Evolutionary conservation across 1,140 invertebrate genomes (phyloP), one percentile per base, ranked within the genome.

Genomic region (Brachionus plicatilis): DNA sequence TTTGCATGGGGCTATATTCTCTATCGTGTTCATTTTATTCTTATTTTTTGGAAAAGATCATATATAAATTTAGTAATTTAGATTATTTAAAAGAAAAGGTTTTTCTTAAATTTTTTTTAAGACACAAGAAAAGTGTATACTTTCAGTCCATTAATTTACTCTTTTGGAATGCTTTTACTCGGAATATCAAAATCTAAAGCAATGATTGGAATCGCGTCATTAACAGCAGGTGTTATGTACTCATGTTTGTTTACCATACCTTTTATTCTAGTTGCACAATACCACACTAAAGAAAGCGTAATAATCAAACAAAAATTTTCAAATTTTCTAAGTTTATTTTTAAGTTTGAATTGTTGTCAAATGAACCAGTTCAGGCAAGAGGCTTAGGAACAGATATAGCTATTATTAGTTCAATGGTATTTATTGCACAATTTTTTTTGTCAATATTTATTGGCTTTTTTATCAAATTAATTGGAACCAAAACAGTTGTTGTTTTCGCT

Each of bases 161-260:
- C 93, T 37, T 88, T 92, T 43, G 95, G 95, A 9, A 97, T 97
- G 95, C 91, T 94, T 84, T 87, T 95, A 70, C 94, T 98, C 93
- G 95, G 94, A 0, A 84, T 94, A 3, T 92, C 92, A 0, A 92
- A 93, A 66, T 93, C 94, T 85, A 93, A 92, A 17, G 84, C 87
- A 45, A 87, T 87, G 0, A 87, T 88, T 1, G 85, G 89, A 17
- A 27, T 90, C 0, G 70, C 88, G 8, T 89, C 88, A 17, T 87
- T 87, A 0, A 85, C 87, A 41, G 88, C 88, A 17, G 96, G 96
- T 0, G 93, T 98, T 33, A 96, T 97, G 95, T 98, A 98, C 89
- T 96, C 96, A 0, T 98, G 96, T 0, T 91, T 98, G 11, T 98
- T 98, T 88, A 98, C 96, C 2, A 96, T 98, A 95, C 96, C 96